phyloP scores from a whole-genome alignment of 2,113 vertebrate species.

The Natator depressus region DNA sequence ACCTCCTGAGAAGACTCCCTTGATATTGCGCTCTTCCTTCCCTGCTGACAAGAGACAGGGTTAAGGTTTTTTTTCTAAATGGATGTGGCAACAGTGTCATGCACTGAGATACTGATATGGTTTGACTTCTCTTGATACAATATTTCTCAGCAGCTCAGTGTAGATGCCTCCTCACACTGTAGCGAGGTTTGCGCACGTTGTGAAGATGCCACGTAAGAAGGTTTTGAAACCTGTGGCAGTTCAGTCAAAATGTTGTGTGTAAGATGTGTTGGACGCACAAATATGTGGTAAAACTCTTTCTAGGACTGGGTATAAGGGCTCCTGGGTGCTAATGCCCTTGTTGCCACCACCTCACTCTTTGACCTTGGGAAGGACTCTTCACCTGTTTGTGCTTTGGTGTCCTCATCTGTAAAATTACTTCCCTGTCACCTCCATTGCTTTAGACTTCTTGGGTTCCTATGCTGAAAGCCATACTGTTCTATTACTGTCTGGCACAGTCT shows the following conservation, averaged over 20 bases:
- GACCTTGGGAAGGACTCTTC: not conserved
- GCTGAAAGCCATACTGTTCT: accelerated
- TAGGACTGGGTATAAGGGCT: not conserved
- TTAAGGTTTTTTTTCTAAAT: not conserved
- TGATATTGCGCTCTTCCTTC: not conserved
- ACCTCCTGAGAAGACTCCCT: not conserved
- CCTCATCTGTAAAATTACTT: not conserved
- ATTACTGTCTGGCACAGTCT: not conserved
- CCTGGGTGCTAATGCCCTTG: not conserved
- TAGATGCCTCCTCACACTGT: not conserved
- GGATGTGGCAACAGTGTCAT: not conserved
- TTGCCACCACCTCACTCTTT: not conserved
- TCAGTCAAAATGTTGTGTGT: not conserved
- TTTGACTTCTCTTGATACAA: not conserved
- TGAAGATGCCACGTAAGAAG: not conserved
- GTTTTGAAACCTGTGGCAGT: not conserved
- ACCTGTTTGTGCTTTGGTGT: not conserved
- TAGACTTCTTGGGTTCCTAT: not conserved
- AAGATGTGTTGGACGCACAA: not conserved
- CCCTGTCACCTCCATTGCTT: not conserved
- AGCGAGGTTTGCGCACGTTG: no score
- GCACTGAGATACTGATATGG: not conserved
- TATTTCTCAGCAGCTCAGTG: not conserved
- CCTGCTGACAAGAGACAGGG: not conserved
- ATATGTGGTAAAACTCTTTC: not conserved